Base-by-base conservation (phyloP, 2,797 vertebrate genomes). In the Phyllotis vaccarum region DNA sequence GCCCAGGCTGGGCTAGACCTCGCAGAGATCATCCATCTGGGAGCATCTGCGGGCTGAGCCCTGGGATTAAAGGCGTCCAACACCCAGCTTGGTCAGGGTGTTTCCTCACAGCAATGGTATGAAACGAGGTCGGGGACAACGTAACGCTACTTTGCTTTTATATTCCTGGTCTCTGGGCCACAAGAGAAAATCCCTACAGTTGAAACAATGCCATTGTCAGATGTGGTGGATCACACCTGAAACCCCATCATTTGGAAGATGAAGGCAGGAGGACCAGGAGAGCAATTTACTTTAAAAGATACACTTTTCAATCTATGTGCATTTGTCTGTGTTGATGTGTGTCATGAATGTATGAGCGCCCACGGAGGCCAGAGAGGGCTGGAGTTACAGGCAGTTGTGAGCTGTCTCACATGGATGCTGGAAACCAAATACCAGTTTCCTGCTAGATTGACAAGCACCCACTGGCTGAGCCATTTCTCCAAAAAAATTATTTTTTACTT, bases 21-120 rank as follows among this genome's bases (percentile, higher is more conserved):
- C 31, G 62, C 16, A 13, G 43, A 66, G 40, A 34, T 46, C 40
- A 58, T 82, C 7, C 11, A 22, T 66, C 82, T 49, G 43, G 0
- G 0, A 66, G 19, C 3, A 0, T 64, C 60, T 85, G 17, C 19
- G 0, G 7, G 43, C 17, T 49, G 11, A 66, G 60, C 1, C 0
- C 40, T 2, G 17, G 19, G 29, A 43, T 85, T 85, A 62, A 13
- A 12, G 2, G 60, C 14, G 29, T 49, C 27, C 10, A 43, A 22
- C 1, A 29, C 40, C 81, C 40, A 49, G 60, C 40, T 85, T 16
- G 43, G 19, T 49, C 43, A 66, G 16, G 49, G 60, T 85, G 31
- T 46, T 66, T 46, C 34, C 43, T 85, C 29, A 85, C 11, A 34
- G 29, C 29, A 8, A 17, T 24, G 43, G 62, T 34, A 13, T 49